These are phyloP conservation scores for Centropus bengalensis DNA, from an alignment of 2,113 vertebrate genomes.

Conservation along the genomic window DNA sequence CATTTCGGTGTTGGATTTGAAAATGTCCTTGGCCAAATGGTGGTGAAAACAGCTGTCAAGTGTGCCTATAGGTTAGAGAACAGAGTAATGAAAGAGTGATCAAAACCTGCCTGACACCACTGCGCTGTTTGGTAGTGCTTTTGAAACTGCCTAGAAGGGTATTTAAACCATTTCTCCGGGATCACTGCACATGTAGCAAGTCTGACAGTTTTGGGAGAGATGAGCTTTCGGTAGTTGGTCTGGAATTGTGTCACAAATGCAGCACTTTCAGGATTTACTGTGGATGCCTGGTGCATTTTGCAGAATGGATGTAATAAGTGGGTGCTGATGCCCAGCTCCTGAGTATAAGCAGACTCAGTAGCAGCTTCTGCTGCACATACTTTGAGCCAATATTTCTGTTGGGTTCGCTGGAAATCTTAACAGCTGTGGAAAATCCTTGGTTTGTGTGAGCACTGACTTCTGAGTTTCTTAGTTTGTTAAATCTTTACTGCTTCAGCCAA, in stretches of 20 bases:
- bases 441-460: not conserved
- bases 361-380: not conserved
- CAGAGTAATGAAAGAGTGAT: not conserved
- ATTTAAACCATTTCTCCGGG: not conserved
- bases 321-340: not conserved
- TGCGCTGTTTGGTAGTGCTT: not conserved
- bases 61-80: not conserved
- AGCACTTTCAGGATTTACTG: not conserved
- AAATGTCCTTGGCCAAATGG: not conserved
- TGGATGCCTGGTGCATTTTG: not conserved
- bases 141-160: not conserved
- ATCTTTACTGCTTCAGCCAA: not conserved
- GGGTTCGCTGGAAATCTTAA: not conserved
- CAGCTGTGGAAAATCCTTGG: not conserved
- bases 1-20: not conserved
- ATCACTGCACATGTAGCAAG: not conserved
- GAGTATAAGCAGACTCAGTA: not conserved
- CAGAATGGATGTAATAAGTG: not conserved
- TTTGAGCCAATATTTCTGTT: rapidly evolving
- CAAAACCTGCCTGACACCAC: not conserved
- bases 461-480: not conserved
- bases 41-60: not conserved
- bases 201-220: not conserved
- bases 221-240: not conserved
- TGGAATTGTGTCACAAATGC: not conserved